Conservation (phyloP, 2,113 vertebrate species). For the Empidonax alnorum region DNA sequence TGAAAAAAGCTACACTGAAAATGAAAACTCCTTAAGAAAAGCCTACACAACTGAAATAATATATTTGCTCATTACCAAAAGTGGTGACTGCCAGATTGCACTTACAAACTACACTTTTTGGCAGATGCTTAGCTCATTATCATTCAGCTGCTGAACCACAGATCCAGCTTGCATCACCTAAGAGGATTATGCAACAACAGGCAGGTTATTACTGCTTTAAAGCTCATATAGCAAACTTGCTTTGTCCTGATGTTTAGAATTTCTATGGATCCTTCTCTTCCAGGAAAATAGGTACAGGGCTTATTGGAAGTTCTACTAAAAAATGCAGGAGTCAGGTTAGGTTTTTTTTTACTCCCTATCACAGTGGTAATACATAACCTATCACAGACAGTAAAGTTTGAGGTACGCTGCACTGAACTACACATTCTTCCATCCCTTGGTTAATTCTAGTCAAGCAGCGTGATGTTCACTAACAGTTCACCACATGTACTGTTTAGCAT, state of each 20-base stretch:
- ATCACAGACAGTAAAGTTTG: neutral
- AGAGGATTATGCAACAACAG: conserved; percentile 15
- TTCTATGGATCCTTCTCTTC: neutral
- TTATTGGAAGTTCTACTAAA: neutral
- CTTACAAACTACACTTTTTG: neutral
- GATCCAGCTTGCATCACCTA: neutral
- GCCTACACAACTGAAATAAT: neutral
- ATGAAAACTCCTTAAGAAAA: neutral
- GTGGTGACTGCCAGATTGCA: neutral
- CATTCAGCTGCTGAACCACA: neutral
- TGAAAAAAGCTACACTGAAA: neutral
- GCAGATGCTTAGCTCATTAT: neutral
- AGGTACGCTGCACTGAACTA: neutral
- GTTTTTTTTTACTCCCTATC: neutral
- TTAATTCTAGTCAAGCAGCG: neutral
- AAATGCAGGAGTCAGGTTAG: neutral
- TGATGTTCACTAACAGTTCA: neutral
- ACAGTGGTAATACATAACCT: neutral
- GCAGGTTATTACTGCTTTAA: conserved; percentile 5
- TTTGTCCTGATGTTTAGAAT: neutral
- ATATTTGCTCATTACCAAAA: neutral
- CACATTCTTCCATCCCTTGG: neutral
- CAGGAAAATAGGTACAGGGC: neutral
- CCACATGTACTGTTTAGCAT: neutral
- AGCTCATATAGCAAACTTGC: neutral